Evolutionary conservation across 1,140 invertebrate genomes (phyloP).

Genomic region (Drosophila neocordata): DNA sequence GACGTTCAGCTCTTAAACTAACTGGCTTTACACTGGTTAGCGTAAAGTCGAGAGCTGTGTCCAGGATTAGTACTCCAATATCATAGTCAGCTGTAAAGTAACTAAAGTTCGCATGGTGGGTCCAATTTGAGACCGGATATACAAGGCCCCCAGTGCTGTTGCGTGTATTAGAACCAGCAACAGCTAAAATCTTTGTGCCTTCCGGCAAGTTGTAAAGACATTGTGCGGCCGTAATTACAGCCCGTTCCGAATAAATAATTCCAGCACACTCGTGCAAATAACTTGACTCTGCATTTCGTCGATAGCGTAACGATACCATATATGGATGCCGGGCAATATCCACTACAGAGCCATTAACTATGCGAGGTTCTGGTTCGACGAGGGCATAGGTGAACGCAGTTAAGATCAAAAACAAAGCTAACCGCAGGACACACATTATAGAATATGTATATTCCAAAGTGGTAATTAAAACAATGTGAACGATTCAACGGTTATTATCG

Average conservation of each 20-base stretch:
- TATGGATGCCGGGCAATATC: slow-evolving; percentile 74
- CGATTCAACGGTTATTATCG: slow-evolving; percentile 30
- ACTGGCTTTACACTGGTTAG: slow-evolving; percentile 45
- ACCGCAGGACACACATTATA: slow-evolving; percentile 23
- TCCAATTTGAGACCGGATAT: slow-evolving; percentile 78
- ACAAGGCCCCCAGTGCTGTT: slow-evolving; percentile 78
- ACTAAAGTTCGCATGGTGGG: slow-evolving; percentile 83
- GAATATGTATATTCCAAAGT: too few species aligned
- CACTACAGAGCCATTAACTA: slow-evolving; percentile 60
- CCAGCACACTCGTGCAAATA: slow-evolving; percentile 71
- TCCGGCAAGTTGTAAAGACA: slow-evolving; percentile 42
- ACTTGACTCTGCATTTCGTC: slow-evolving; percentile 24
- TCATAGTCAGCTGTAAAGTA: slow-evolving; percentile 84
- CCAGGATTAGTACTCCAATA: slow-evolving; percentile 84
- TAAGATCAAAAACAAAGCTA: slow-evolving; percentile 27
- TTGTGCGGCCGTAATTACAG: slow-evolving; percentile 64
- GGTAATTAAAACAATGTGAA: slow-evolving; percentile 1
- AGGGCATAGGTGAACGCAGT: not conserved
- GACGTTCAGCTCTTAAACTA: slow-evolving; percentile 40
- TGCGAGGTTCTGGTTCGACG: slow-evolving; percentile 34
- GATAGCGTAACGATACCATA: slow-evolving; percentile 62
- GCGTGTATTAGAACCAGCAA: slow-evolving; percentile 63
- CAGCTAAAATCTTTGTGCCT: slow-evolving; percentile 49
- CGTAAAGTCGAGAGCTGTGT: slow-evolving; percentile 54
- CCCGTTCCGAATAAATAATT: slow-evolving; percentile 54